Evolutionary conservation across 2,797 vertebrate genomes (phyloP), one percentile per base, ranked within the genome.

Genomic region (Rhynchonycteris naso): DNA sequence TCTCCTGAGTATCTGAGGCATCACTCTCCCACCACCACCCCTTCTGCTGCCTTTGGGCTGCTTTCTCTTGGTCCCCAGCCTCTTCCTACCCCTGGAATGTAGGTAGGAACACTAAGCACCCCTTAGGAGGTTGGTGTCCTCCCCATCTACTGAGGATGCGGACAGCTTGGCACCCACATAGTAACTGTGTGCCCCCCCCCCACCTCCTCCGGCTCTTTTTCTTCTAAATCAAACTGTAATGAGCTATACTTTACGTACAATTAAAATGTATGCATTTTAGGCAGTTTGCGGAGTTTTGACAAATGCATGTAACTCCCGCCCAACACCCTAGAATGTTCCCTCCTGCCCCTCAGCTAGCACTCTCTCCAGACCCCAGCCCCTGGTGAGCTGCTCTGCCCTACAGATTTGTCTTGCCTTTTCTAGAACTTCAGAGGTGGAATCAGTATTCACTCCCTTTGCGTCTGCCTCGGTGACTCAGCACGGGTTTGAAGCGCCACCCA

Each of bases 1-100:
- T 9, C 33, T 38, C 10, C 50, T 1, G 0, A 43, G 22, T 18
- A 38, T 22, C 66, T 0, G 4, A 66, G 71, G 59, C 18, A 14
- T 15, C 22, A 1, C 1, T 3, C 2, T 43, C 13, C 11, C 16
- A 1, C 28, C 58, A 1, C 2, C 1, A 4, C 7, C 33, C 11
- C 52, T 52, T 43, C 33, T 72, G 4, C 38, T 59, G 54, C 38
- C 86, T 59, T 19, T 11, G 26, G 21, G 16, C 47, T 18, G 1
- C 50, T 82, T 80, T 66, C 22, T 38, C 50, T 59, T 50, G 33
- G 92, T 38, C 13, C 50, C 12, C 74, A 61, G 63, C 54, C 28
- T 35, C 76, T 69, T 33, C 30, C 35, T 43, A 22, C 28, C 47
- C 30, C 50, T 28, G 52, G 35, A 21, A 24, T 3, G 2, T 35